Evolutionary conservation across 1,140 invertebrate genomes (phyloP).

Genomic region (Bombus sibiricus): DNA sequence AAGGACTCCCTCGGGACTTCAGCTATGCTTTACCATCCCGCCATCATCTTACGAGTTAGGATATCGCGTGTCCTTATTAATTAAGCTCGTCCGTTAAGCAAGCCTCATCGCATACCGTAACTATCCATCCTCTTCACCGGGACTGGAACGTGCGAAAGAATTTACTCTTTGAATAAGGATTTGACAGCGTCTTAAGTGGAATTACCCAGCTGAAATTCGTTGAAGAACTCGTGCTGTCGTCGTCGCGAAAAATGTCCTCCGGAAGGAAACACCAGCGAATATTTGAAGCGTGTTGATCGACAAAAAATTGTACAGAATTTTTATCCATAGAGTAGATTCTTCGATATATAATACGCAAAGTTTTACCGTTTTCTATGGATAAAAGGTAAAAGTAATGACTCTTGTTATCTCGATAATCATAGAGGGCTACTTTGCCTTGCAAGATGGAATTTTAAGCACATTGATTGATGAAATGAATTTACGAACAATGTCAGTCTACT

Average conservation of each 20-base stretch:
- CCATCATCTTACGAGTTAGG: constrained; percentile 76
- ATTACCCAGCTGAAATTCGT: constrained; percentile 18
- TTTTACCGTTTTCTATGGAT: no score
- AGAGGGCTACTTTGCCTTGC: no score
- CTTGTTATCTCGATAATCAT: no score
- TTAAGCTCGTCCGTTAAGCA: constrained; percentile 81
- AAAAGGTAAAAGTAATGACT: no score
- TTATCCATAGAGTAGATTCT: neutral
- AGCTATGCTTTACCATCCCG: constrained; percentile 72
- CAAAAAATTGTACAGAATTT: neutral
- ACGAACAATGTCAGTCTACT: no score
- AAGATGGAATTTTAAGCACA: no score
- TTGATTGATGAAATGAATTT: no score
- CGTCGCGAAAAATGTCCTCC: neutral
- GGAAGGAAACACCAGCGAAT: no score
- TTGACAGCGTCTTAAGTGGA: constrained; percentile 23
- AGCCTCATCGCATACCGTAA: constrained; percentile 79
- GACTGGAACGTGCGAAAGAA: constrained; percentile 65
- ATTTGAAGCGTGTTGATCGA: neutral
- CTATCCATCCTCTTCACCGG: constrained; percentile 71
- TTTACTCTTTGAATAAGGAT: constrained; percentile 53
- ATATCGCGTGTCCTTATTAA: constrained; percentile 84
- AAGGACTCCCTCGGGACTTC: constrained; percentile 79
- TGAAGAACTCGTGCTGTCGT: neutral
- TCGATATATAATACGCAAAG: neutral